A percentile compares a stretch with the other conserved stretches of the same genome.
Conservation (phyloP, 2,888 invertebrate species). For the Stenurella melanura region DNA sequence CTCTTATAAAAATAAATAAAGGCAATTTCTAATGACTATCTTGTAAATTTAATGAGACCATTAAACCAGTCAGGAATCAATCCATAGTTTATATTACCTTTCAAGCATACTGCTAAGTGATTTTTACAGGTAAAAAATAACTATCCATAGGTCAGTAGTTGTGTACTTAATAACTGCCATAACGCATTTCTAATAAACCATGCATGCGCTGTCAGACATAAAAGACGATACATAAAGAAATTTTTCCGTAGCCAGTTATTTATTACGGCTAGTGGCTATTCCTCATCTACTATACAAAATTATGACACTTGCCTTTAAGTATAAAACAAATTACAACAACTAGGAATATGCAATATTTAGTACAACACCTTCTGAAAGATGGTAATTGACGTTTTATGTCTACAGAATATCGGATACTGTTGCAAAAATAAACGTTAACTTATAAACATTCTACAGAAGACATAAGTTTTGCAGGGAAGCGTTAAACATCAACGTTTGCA, state of each 20-base stretch:
- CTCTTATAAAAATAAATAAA: too few species aligned
- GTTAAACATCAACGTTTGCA: too few species aligned
- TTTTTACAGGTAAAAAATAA: conserved; percentile 35
- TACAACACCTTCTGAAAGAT: background rate
- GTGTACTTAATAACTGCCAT: conserved; percentile 2
- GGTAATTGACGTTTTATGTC: too few species aligned
- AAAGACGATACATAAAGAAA: conserved; percentile 5
- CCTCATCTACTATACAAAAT: background rate
- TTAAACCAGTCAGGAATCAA: conserved; percentile 46
- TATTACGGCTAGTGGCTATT: background rate
- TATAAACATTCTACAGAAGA: too few species aligned
- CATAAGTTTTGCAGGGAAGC: too few species aligned
- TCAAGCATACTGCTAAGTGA: conserved; percentile 30
- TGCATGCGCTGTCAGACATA: conserved; percentile 1
- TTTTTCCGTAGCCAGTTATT: background rate
- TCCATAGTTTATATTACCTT: conserved; percentile 35
- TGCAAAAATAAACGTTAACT: too few species aligned
- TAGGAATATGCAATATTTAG: background rate
- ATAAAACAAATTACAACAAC: background rate
- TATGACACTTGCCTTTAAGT: background rate
- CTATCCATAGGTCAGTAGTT: conserved; percentile 1
- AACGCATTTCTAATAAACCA: conserved; percentile 10
- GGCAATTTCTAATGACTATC: too few species aligned
- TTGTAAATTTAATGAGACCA: conserved; percentile 20
- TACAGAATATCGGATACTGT: too few species aligned